Base-by-base conservation (phyloP, 2,888 invertebrate genomes). In the Agonum fuliginosum region DNA sequence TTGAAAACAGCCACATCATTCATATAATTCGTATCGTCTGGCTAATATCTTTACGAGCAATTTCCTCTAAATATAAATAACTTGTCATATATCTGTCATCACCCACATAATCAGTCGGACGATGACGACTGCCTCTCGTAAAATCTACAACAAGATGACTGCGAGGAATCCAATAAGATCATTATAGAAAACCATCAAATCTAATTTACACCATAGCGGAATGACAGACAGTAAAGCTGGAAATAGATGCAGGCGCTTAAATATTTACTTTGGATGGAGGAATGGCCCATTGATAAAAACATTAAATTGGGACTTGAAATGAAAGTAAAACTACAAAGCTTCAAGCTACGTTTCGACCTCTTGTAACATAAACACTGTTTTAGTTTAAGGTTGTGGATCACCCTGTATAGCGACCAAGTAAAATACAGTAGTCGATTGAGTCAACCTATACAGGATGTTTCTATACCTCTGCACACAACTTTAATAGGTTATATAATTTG, bases 1-100 rank as follows among this genome's bases (percentile, higher is more conserved):
- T 34, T 34, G 34, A 34, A 34, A 37, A 37, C 37, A 37, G 12
- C 30, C 30, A 2, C 12, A 37, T n/a, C 37, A 37, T 37, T 37
- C 37, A 6, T 37, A 37, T 37, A 10, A 12, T 12, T 37, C 12
- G 12, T 37, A 37, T 37, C 37, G 12, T 24, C 24, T n/a, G 2
- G 24, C 54, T 54, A 54, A 54, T 24, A 37, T 37, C 24, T 54
- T 54, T 54, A 54, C 24, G 54, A 54, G 22, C 22, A 22, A 54
- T 54, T 54, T 54, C 54, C 24, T 54, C 24, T 54, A 27, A 48
- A 54, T 22, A 54, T 54, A 54, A 54, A 54, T 54, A 54, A 54
- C n/a, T 12, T 54, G 54, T 54, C 22, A 54, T 54, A 54, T 22
- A 24, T 27, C 54, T 54, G 54, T 54, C 54, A 54, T 54, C 24